phyloP scores from a whole-genome alignment of 2,797 vertebrate genomes.

The Gallinago stenura region DNA sequence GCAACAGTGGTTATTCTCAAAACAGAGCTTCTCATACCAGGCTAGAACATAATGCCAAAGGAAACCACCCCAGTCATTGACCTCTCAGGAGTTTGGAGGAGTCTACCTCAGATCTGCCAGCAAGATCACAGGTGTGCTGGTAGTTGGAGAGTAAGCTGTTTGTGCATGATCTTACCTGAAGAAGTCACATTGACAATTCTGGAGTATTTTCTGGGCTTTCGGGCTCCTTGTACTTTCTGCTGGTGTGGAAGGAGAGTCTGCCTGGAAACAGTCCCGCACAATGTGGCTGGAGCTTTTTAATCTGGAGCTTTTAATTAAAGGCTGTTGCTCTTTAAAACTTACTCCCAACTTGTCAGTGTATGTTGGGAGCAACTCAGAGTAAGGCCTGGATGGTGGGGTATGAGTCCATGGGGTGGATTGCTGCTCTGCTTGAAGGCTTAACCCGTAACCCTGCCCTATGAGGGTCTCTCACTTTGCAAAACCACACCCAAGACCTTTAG shows the following conservation, averaged over 20 bases:
- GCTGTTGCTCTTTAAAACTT: neutral
- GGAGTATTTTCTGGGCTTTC: neutral
- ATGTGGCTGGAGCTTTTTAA: neutral
- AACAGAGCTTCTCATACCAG: neutral
- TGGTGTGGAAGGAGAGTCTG: neutral
- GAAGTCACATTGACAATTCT: neutral
- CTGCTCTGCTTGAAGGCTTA: neutral
- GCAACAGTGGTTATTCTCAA: neutral
- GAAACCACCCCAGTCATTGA: neutral
- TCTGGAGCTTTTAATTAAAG: neutral
- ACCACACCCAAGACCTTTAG: neutral
- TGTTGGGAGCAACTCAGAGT: neutral
- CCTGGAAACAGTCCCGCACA: neutral
- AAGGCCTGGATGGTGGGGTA: neutral
- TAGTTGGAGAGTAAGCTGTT: neutral
- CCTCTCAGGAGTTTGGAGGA: neutral
- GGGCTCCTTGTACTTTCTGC: neutral
- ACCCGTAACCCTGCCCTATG: neutral
- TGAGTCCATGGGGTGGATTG: rapidly evolving
- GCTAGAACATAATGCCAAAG: neutral
- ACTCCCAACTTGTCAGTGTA: neutral
- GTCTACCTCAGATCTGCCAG: neutral
- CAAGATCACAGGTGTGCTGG: neutral
- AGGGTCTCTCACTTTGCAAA: neutral
- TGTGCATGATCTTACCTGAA: neutral